These are phyloP conservation scores for Tryphoninae sp. DNA, from an alignment of 2,888 invertebrate genomes.

Conservation along the genomic window DNA sequence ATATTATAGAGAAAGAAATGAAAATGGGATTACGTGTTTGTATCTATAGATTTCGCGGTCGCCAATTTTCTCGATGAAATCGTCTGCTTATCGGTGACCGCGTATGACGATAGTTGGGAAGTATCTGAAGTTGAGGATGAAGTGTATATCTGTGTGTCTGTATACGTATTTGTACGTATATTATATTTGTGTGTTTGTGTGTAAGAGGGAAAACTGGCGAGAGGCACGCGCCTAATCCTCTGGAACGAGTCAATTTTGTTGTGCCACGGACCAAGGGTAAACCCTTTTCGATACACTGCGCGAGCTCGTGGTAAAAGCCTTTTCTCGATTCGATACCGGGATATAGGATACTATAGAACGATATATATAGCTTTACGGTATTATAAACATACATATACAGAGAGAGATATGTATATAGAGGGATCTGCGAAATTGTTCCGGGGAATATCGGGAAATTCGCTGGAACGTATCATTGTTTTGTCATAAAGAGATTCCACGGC, in stretches of 20 bases:
- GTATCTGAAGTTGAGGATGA: conserved; percentile 5
- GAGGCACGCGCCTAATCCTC: conserved; percentile 69
- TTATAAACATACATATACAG: conserved; percentile 22
- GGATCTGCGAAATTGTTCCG: conserved; percentile 62
- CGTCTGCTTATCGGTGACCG: conserved; percentile 7
- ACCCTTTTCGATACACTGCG: conserved; percentile 68
- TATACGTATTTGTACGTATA: background rate
- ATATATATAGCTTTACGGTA: conserved; percentile 17
- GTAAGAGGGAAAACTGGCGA: conserved; percentile 18
- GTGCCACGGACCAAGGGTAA: conserved; percentile 73
- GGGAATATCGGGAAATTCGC: conserved; percentile 65
- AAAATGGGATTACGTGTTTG: background rate
- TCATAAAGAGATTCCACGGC: conserved; percentile 62
- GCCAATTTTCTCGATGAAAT: conserved; percentile 33
- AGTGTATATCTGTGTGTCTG: too few species aligned
- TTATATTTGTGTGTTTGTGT: conserved; percentile 11
- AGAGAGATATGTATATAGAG: conserved; percentile 9
- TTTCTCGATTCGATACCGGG: conserved; percentile 68
- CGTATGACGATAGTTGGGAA: conserved; percentile 8
- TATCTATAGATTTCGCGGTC: conserved; percentile 6
- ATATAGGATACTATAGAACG: conserved; percentile 39
- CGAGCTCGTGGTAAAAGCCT: conserved; percentile 65
- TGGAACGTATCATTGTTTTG: conserved; percentile 69
- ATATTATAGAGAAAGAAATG: background rate
- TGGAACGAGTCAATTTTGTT: conserved; percentile 76